Conservation (phyloP, 2,113 vertebrate genomes). For the Piliocolobus tephrosceles region DNA sequence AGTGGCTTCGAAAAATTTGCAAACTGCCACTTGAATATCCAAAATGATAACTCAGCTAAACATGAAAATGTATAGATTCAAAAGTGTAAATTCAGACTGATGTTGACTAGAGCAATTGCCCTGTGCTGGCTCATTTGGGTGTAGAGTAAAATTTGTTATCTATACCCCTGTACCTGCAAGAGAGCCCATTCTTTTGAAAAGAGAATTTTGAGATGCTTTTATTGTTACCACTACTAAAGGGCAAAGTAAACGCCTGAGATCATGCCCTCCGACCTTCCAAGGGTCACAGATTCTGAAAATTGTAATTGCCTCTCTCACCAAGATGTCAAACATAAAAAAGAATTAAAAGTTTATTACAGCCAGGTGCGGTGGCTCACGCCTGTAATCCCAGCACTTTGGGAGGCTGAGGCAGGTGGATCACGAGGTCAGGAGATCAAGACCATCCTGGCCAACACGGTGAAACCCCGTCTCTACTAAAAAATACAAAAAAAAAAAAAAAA, state of each 20-base stretch:
- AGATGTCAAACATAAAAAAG: constrained; percentile 2
- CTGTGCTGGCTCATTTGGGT: neutral
- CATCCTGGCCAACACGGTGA: too few relatives aligned
- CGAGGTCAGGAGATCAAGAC: too few relatives aligned
- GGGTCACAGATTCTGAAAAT: neutral
- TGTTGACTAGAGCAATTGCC: neutral
- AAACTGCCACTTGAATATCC: neutral
- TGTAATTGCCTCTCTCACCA: neutral
- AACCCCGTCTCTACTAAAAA: too few relatives aligned
- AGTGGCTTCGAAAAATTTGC: neutral
- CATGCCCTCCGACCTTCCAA: neutral
- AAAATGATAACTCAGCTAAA: neutral
- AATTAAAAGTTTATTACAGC: neutral
- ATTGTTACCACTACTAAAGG: neutral
- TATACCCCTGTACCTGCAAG: neutral
- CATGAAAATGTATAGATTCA: neutral
- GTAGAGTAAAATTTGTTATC: neutral
- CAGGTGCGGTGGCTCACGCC: too few relatives aligned
- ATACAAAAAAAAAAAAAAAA: too few relatives aligned
- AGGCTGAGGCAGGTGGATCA: too few relatives aligned
- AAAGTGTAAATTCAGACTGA: neutral
- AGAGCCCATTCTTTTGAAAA: neutral
- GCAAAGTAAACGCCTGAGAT: neutral
- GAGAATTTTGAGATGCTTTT: neutral
- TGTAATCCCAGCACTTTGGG: too few relatives aligned